Evolutionary conservation across 1,140 invertebrate genomes (phyloP), one percentile per base, ranked within the genome.

Genomic region (Heliconius eleuchia): DNA sequence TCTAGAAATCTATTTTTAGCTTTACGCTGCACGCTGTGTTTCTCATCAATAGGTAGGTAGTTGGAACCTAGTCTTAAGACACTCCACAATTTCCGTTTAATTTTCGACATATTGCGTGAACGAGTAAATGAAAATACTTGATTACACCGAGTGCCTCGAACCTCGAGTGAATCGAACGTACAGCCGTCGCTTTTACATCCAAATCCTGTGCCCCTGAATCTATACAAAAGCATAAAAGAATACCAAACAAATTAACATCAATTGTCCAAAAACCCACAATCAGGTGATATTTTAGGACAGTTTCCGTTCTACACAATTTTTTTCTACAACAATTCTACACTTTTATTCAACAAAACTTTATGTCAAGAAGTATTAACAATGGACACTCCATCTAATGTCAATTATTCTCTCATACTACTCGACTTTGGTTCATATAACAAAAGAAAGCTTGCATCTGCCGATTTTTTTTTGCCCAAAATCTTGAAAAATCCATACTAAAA

Each of bases 331-430:
- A 30, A 27, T 66, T 66, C 60, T 8, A 27, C 27, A 27, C 23
- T 5, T 46, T 13, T 46, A 46, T 46, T 46, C 13, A 46, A 16
- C 13, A 66, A 30, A 13, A 23, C 8, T 30, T 66, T 66, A 66
- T 30, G 60, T 66, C 60, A 27, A 57, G 23, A 27, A 66, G 9
- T 9, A 27, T 66, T 66, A 66, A 77, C 76, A 74, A 82, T 74
- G 75, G 78, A 80, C 81, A 80, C 81, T 82, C 75, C 52, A 82
- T 82, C 79, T 60, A 76, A 82, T 77, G 81, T 79, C 81, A 82
- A 82, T 82, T 77, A 82, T 80, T 66, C 73, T 30, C 50, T 66
- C 60, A 4, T 66, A 71, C 39, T 74, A 78, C 78, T 82, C 81
- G 81, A 82, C 75, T 82, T 80, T 55, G 71, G 70, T 52, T 46